phyloP scores from a whole-genome alignment of 2,113 vertebrate genomes.

The Arothron firmamentum region DNA sequence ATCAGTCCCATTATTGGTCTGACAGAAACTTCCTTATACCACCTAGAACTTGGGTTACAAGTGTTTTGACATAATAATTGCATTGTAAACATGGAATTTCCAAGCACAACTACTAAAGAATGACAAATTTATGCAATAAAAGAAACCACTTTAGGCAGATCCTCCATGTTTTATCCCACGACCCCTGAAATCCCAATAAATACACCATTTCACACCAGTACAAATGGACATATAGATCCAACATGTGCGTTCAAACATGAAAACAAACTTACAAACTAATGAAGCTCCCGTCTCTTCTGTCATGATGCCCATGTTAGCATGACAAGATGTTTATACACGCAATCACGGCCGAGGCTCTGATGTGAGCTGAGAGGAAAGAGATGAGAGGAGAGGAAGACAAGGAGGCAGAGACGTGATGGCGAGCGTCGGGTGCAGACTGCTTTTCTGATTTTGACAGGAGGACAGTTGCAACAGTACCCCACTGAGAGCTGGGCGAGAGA shows the following conservation, averaged over 20 bases:
- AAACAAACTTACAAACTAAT: slow-evolving; percentile 65
- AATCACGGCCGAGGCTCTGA: slow-evolving; percentile 62
- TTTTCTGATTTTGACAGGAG: slow-evolving; percentile 64
- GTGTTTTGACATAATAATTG: too few species aligned
- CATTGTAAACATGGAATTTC: too few species aligned
- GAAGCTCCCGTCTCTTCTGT: slow-evolving; percentile 64
- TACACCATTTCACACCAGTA: slow-evolving; percentile 11
- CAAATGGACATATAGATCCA: slow-evolving; percentile 26
- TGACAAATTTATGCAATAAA: slow-evolving; percentile 8
- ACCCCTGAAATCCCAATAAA: slow-evolving; percentile 31
- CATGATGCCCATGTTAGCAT: slow-evolving; percentile 64
- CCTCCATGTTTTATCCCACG: slow-evolving; percentile 15
- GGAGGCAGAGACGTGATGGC: slow-evolving; percentile 46
- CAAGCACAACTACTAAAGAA: too few species aligned
- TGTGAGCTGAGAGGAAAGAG: slow-evolving; percentile 64
- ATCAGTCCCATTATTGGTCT: too few species aligned
- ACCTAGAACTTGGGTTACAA: too few species aligned
- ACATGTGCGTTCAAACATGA: slow-evolving; percentile 45
- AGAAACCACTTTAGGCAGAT: not conserved
- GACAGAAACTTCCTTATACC: too few species aligned
- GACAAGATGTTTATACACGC: slow-evolving; percentile 73
- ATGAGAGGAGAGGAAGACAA: slow-evolving; percentile 41
- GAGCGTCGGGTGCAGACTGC: slow-evolving; percentile 36
- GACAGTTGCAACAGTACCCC: slow-evolving; percentile 62
- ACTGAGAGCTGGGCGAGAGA: slow-evolving; percentile 47